Percentiles rank a stretch among this genome's conserved stretches.
These are phyloP conservation scores for Ornithorhynchus anatinus DNA, from an alignment of 2,113 vertebrate genomes.

Conservation along the genomic window DNA sequence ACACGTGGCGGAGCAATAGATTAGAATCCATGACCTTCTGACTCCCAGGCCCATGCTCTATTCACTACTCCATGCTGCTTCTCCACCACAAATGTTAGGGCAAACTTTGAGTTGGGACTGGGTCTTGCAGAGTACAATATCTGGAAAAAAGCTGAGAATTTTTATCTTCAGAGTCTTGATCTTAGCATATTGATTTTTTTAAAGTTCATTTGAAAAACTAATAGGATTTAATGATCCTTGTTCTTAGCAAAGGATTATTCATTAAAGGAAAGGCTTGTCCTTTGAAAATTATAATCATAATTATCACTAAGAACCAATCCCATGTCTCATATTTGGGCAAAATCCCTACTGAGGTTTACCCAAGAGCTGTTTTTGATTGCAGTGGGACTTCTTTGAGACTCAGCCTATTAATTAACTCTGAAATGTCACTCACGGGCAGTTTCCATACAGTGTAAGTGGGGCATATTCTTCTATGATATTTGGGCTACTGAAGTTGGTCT, in stretches of 20 bases:
- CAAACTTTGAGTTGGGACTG: too few relatives aligned
- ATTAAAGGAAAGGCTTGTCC: constrained; percentile 52
- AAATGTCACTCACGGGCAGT: constrained; percentile 44
- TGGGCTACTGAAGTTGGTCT: too few relatives aligned
- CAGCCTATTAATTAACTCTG: constrained; percentile 43
- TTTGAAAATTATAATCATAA: constrained; percentile 62
- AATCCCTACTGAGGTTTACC: constrained; percentile 43
- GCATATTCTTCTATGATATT: background rate
- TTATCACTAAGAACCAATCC: constrained; percentile 60
- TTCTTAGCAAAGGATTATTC: constrained; percentile 56
- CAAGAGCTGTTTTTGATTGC: constrained; percentile 49
- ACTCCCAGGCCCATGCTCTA: too few relatives aligned
- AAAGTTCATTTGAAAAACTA: constrained; percentile 60
- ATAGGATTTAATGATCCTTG: constrained; percentile 62
- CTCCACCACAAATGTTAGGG: too few relatives aligned
- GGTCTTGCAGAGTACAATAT: too few relatives aligned
- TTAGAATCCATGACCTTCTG: too few relatives aligned
- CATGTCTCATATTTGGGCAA: constrained; percentile 57
- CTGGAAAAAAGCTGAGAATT: too few relatives aligned
- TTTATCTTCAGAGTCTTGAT: too few relatives aligned
- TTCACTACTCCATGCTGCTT: too few relatives aligned
- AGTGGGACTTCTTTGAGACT: constrained; percentile 39
- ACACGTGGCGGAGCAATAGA: too few relatives aligned
- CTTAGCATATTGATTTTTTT: constrained; percentile 48
- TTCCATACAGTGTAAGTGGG: background rate